phyloP scores from a whole-genome alignment of 1,140 invertebrate genomes.

The Acyrthosiphon pisum region DNA sequence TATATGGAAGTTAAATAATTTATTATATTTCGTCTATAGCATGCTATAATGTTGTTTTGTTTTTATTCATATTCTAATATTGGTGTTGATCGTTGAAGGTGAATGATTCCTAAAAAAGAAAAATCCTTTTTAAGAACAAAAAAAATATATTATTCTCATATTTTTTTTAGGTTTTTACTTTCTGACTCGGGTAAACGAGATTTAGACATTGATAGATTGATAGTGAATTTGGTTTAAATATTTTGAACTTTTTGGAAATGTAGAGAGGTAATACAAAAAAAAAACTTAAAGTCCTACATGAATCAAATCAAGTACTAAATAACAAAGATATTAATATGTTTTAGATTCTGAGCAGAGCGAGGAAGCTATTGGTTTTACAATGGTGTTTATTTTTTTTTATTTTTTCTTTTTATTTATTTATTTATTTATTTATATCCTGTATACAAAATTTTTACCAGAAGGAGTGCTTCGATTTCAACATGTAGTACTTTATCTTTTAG shows the following conservation, averaged over 20 bases:
- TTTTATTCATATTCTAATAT: not conserved
- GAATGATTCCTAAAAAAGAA: not conserved
- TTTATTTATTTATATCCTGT: too few species aligned
- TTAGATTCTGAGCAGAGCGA: too few species aligned
- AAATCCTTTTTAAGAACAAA: not conserved
- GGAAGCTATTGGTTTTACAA: too few species aligned
- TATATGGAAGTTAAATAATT: too few species aligned
- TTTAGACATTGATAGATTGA: conserved; percentile 17
- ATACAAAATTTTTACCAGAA: too few species aligned
- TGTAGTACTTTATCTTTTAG: too few species aligned
- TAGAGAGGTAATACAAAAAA: not conserved
- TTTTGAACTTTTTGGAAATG: not conserved
- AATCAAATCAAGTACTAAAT: too few species aligned
- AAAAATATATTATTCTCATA: not conserved
- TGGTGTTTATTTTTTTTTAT: too few species aligned
- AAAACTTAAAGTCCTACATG: too few species aligned
- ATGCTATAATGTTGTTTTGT: not conserved
- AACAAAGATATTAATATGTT: too few species aligned
- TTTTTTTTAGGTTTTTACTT: not conserved
- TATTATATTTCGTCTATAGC: not conserved
- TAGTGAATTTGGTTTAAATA: not conserved
- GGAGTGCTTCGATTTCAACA: too few species aligned
- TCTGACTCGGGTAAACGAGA: not conserved
- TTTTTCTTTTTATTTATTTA: too few species aligned
- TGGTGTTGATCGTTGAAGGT: not conserved